A percentile compares a stretch with the other conserved stretches of the same genome.
phyloP scores from a whole-genome alignment of 2,113 vertebrate species.

The Arvicanthis niloticus region DNA sequence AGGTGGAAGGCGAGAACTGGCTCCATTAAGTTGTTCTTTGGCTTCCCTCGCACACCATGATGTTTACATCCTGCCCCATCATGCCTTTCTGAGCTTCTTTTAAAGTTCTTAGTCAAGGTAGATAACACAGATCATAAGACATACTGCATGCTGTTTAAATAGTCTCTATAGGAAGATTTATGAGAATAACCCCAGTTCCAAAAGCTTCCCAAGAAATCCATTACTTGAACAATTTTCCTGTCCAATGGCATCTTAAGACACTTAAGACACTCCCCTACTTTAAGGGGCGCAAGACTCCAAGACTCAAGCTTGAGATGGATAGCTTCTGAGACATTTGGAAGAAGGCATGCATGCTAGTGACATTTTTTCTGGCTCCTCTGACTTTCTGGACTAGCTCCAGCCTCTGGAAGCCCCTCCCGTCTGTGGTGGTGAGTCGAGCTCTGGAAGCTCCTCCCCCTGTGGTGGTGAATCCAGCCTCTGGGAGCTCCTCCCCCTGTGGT shows the following conservation, averaged over 20 bases:
- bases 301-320: background rate
- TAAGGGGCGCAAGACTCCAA: background rate
- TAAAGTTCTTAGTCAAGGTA: constrained; percentile 23
- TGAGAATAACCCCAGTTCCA: background rate
- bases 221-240: background rate
- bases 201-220: background rate
- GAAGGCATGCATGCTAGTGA: background rate
- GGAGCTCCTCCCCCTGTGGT: background rate
- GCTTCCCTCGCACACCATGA: background rate
- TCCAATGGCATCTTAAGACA: background rate
- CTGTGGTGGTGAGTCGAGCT: background rate
- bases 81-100: background rate
- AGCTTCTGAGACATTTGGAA: background rate
- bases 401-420: background rate
- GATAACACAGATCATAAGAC: constrained; percentile 11
- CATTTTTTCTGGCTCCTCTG: background rate
- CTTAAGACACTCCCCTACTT: background rate
- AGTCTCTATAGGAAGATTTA: background rate
- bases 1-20: background rate
- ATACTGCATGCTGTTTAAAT: background rate
- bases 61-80: too few relatives aligned
- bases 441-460: too few relatives aligned
- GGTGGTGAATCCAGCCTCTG: background rate
- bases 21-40: background rate
- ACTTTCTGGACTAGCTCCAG: background rate